phyloP scores from a whole-genome alignment of 2,797 vertebrate genomes.

The Pangasius macronema region DNA sequence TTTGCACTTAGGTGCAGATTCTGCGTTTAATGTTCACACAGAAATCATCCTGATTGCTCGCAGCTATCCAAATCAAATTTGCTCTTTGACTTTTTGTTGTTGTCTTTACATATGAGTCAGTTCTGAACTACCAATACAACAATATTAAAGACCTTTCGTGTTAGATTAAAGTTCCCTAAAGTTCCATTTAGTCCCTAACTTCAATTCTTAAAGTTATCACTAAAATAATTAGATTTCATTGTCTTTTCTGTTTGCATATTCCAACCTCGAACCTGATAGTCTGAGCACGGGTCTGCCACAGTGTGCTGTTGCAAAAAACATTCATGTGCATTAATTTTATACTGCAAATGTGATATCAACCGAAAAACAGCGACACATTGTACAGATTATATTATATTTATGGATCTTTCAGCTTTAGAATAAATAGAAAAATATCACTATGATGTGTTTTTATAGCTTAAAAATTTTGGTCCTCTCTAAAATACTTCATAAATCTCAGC shows the following conservation, averaged over 20 bases:
- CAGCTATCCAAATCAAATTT: conserved; percentile 30
- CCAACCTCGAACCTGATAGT: conserved; percentile 4
- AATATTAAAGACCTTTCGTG: conserved; percentile 19
- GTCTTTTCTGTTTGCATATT: conserved; percentile 32
- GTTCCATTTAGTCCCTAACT: not conserved
- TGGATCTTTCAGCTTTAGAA: conserved; percentile 6
- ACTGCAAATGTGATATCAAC: conserved; percentile 24
- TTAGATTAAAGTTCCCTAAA: not conserved
- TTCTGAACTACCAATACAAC: not conserved
- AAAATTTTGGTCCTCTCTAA: conserved; percentile 55
- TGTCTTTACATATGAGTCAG: conserved; percentile 9
- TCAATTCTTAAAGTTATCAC: not conserved
- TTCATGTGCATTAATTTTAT: conserved; percentile 15
- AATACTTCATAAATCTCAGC: conserved; percentile 17
- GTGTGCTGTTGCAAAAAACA: conserved; percentile 16
- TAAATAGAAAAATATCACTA: conserved; percentile 41
- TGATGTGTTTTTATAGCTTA: conserved; percentile 40
- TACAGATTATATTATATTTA: conserved; percentile 1
- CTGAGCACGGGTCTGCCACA: conserved; percentile 7
- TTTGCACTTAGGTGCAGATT: conserved; percentile 57
- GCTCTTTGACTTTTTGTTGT: conserved; percentile 1
- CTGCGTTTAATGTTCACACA: conserved; percentile 33
- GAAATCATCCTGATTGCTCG: conserved; percentile 35
- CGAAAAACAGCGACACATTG: not conserved
- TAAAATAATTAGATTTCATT: conserved; percentile 26